Conservation (phyloP, 2,113 vertebrate genomes). For the Callionymus lyra region DNA sequence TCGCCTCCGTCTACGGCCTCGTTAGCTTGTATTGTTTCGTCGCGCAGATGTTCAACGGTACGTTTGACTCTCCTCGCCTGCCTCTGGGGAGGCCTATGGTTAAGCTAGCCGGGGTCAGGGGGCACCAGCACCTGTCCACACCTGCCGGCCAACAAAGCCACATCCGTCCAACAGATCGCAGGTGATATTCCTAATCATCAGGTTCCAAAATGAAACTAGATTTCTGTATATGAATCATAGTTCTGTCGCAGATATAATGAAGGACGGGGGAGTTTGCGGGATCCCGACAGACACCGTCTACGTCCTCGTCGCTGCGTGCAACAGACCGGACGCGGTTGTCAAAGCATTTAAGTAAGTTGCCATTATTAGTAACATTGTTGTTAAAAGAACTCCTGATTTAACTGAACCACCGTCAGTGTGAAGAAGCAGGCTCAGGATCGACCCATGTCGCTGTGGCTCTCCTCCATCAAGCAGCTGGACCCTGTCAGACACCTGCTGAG, state of each 20-base stretch:
- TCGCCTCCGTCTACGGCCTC: slow-evolving; percentile 75
- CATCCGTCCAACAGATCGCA: slow-evolving; percentile 78
- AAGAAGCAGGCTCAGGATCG: slow-evolving; percentile 82
- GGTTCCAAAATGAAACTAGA: background rate
- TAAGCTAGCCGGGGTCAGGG: slow-evolving; percentile 63
- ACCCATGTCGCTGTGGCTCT: slow-evolving; percentile 88
- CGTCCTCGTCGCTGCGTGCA: slow-evolving; percentile 82
- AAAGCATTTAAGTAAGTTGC: slow-evolving; percentile 76
- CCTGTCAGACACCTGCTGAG: slow-evolving; percentile 74
- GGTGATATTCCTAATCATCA: slow-evolving; percentile 51
- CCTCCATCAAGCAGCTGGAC: slow-evolving; percentile 76
- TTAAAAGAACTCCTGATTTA: too few relatives aligned
- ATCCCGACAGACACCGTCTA: slow-evolving; percentile 87
- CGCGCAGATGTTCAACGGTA: slow-evolving; percentile 67
- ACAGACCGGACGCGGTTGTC: slow-evolving; percentile 75
- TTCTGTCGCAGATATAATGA: slow-evolving; percentile 75
- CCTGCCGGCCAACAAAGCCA: slow-evolving; percentile 70
- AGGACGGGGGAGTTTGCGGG: slow-evolving; percentile 76
- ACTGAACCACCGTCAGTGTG: slow-evolving; percentile 49
- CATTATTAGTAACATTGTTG: too few relatives aligned
- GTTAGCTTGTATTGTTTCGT: slow-evolving; percentile 84
- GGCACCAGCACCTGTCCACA: slow-evolving; percentile 66
- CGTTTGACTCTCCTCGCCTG: slow-evolving; percentile 68
- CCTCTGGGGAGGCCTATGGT: slow-evolving; percentile 70
- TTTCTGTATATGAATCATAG: background rate